A percentile compares a stretch with the other conserved stretches of the same genome.
Evolutionary conservation across 1,140 invertebrate species (phyloP).

Genomic region (Bombus confusus): DNA sequence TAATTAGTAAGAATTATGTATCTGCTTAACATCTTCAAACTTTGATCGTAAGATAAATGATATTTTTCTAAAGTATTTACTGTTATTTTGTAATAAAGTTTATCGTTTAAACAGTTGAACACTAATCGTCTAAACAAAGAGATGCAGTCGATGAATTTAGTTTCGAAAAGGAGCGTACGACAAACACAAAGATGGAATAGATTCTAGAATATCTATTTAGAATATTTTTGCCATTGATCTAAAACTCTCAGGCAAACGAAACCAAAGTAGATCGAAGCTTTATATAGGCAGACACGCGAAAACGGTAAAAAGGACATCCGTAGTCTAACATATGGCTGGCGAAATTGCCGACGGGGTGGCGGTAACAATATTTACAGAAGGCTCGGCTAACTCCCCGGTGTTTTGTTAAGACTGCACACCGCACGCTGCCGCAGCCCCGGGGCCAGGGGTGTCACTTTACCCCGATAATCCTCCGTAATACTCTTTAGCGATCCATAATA

Average conservation of each 20-base stretch:
- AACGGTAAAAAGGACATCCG: constrained; percentile 77
- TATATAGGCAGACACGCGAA: constrained; percentile 34
- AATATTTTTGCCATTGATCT: background rate
- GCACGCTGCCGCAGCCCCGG: constrained; percentile 64
- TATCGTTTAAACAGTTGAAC: too few species aligned
- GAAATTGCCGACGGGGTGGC: constrained; percentile 79
- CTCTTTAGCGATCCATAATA: constrained; percentile 79
- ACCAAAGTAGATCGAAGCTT: constrained; percentile 2
- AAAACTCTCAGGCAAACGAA: background rate
- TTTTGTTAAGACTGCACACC: constrained; percentile 81
- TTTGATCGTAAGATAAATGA: too few species aligned
- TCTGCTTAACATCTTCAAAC: too few species aligned
- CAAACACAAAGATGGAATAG: background rate
- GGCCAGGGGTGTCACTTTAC: constrained; percentile 79
- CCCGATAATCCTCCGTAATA: constrained; percentile 79
- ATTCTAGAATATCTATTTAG: background rate
- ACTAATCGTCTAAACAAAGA: too few species aligned
- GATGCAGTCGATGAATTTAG: too few species aligned
- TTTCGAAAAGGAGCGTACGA: background rate
- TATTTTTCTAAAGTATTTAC: too few species aligned
- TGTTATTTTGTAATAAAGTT: too few species aligned
- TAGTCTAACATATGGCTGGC: constrained; percentile 79
- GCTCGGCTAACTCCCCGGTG: constrained; percentile 74
- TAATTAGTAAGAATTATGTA: too few species aligned
- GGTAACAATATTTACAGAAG: constrained; percentile 83